These are phyloP conservation scores for Thaleichthys pacificus DNA, from an alignment of 2,797 vertebrate genomes.

Conservation along the genomic window DNA sequence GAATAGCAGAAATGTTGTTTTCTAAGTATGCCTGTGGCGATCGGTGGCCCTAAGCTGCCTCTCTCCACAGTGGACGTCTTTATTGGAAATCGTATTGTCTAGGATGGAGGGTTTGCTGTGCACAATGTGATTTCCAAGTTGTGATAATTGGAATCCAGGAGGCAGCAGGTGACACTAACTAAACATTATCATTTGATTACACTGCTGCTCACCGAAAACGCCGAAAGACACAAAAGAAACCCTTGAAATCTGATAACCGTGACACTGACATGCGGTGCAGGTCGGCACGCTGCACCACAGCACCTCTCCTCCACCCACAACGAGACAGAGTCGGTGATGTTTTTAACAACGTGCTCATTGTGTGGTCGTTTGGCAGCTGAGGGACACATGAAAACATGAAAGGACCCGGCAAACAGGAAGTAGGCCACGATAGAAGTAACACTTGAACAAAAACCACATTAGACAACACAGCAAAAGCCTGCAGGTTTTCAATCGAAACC, in stretches of 20 bases:
- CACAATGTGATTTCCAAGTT: background rate
- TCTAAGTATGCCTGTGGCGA: background rate
- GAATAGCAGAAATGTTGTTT: conserved; percentile 2
- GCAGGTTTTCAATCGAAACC: background rate
- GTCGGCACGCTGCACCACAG: background rate
- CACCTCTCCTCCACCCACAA: background rate
- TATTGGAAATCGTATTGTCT: background rate
- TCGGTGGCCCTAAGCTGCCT: background rate
- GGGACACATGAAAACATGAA: no score
- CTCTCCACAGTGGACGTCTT: background rate
- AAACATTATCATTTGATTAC: background rate
- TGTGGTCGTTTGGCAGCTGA: background rate
- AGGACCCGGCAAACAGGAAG: background rate
- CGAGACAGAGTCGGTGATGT: background rate
- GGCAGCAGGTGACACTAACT: background rate
- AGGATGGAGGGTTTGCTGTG: background rate
- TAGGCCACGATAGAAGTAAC: background rate
- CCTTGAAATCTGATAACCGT: background rate
- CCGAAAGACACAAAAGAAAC: background rate
- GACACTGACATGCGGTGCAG: background rate
- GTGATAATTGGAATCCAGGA: background rate
- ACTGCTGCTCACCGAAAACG: no score
- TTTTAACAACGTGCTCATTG: background rate
- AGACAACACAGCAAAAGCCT: background rate
- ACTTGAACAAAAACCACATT: background rate